A percentile compares a stretch with the other conserved stretches of the same genome.
Evolutionary conservation across 2,888 invertebrate genomes (phyloP).

Genomic region (Aphodius granarius): DNA sequence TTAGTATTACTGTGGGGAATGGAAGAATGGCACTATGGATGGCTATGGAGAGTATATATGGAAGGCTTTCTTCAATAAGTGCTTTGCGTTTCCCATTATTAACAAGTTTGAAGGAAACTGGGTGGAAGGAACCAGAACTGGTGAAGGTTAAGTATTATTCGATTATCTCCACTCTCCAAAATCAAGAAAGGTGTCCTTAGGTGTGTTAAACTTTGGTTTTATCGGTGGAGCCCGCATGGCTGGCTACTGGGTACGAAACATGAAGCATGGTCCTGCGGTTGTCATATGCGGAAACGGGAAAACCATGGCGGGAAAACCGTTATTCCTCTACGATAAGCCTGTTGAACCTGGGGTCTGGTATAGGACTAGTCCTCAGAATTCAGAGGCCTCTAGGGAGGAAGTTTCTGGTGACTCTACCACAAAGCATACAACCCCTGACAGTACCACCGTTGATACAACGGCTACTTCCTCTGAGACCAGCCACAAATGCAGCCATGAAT

Average conservation of each 20-base stretch:
- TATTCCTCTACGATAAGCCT: conserved; percentile 60
- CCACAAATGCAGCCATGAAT: neutral
- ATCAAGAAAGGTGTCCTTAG: neutral
- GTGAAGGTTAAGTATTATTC: conserved; percentile 49
- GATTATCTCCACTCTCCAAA: neutral
- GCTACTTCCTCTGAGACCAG: neutral
- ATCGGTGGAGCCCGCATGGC: conserved; percentile 59
- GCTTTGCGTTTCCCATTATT: conserved; percentile 58
- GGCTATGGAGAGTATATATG: conserved; percentile 64
- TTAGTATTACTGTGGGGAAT: conserved; percentile 63
- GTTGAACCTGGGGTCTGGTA: conserved; percentile 32
- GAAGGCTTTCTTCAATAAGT: conserved; percentile 58
- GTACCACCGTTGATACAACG: neutral
- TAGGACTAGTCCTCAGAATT: neutral
- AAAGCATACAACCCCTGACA: neutral
- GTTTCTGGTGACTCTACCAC: neutral
- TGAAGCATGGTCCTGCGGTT: conserved; percentile 61
- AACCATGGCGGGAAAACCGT: conserved; percentile 54
- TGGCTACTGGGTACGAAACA: conserved; percentile 60
- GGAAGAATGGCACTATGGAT: conserved; percentile 60
- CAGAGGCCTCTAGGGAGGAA: neutral
- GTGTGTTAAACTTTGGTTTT: conserved; percentile 54
- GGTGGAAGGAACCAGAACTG: conserved; percentile 58
- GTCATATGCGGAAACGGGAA: conserved; percentile 61
- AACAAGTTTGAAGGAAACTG: conserved; percentile 60